Conservation (phyloP, 2,113 vertebrate species). For the Pituophis catenifer region DNA sequence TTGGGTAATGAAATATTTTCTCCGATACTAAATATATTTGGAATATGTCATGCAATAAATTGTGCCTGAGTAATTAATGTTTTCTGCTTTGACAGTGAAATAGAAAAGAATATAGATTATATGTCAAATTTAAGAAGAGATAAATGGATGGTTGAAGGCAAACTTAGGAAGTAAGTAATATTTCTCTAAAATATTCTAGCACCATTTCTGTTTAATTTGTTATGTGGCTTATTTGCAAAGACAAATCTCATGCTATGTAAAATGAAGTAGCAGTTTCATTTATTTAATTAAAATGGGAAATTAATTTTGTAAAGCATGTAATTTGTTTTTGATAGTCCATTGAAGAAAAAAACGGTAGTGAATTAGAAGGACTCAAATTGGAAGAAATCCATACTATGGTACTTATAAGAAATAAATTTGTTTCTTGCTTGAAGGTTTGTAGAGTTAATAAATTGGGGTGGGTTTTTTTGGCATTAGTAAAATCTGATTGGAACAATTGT, state of each 20-base stretch:
- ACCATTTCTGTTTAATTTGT: constrained; percentile 15
- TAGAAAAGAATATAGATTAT: constrained; percentile 94
- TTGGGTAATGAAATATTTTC: not conserved
- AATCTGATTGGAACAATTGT: constrained; percentile 39
- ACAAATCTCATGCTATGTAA: constrained; percentile 30
- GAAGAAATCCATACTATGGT: constrained; percentile 40
- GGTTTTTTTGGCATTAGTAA: constrained; percentile 5
- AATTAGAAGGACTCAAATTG: constrained; percentile 15
- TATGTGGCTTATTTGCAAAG: constrained; percentile 19
- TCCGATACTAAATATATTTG: not conserved
- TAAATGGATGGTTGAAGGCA: constrained; percentile 92
- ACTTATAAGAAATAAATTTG: constrained; percentile 23
- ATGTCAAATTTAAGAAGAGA: constrained; percentile 96
- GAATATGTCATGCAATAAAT: constrained; percentile 28
- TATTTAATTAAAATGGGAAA: constrained; percentile 36
- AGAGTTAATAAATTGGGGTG: constrained; percentile 30
- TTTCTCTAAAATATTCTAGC: constrained; percentile 50
- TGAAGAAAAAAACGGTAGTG: constrained; percentile 41
- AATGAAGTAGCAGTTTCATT: constrained; percentile 26
- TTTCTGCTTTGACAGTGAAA: constrained; percentile 84
- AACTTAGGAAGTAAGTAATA: constrained; percentile 91
- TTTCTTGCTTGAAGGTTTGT: constrained; percentile 34
- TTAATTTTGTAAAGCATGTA: constrained; percentile 42
- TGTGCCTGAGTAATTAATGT: constrained; percentile 25
- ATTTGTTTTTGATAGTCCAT: constrained; percentile 7